phyloP scores from a whole-genome alignment of 2,797 vertebrate genomes.

The Halcyon badia region DNA sequence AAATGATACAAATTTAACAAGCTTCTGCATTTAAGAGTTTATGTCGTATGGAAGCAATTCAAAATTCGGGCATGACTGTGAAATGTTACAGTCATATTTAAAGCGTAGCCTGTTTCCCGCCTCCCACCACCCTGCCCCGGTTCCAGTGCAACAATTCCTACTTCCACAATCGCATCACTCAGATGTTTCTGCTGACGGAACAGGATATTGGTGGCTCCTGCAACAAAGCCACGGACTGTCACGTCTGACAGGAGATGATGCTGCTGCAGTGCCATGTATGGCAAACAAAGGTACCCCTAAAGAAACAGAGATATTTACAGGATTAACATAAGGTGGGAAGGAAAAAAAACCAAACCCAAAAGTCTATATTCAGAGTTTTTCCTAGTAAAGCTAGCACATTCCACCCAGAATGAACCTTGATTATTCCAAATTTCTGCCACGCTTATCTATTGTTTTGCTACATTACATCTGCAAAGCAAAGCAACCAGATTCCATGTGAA shows the following conservation, averaged over 20 bases:
- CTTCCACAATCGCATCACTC: conserved; percentile 94
- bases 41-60: not conserved
- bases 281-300: conserved; percentile 96
- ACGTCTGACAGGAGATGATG: conserved; percentile 97
- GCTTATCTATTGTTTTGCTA: not conserved
- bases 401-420: not conserved
- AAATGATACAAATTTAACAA: not conserved
- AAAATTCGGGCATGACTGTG: not conserved
- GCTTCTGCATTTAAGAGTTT: not conserved
- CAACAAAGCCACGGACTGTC: conserved; percentile 92
- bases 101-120: not conserved
- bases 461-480: not conserved
- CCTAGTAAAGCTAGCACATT: not conserved
- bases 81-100: not conserved
- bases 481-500: not conserved
- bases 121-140: no score
- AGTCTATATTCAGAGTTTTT: not conserved
- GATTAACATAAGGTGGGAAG: fast-evolving
- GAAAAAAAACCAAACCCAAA: no score
- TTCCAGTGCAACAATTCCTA: conserved; percentile 36
- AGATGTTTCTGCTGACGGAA: conserved; percentile 97
- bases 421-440: not conserved
- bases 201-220: conserved; percentile 96
- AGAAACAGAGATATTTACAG: not conserved
- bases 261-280: conserved; percentile 98